phyloP scores from a whole-genome alignment of 1,140 invertebrate species.

The Trichonephila clavipes region DNA sequence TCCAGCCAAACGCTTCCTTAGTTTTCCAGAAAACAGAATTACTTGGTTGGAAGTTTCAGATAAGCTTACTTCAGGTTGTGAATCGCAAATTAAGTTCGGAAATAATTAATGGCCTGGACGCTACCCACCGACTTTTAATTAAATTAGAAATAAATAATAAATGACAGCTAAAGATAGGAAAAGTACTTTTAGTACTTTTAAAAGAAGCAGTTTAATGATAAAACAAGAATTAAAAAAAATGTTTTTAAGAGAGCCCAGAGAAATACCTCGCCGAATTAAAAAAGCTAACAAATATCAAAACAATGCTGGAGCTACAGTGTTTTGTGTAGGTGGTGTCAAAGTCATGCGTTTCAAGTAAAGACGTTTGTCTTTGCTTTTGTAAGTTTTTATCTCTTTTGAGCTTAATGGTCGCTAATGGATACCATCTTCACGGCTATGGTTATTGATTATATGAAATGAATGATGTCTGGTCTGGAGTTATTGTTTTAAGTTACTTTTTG shows the following conservation, averaged over 20 bases:
- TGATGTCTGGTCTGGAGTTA: neutral
- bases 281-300: neutral
- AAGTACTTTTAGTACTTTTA: constrained; percentile 21
- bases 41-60: too few relatives aligned
- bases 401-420: constrained; percentile 21
- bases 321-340: neutral
- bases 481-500: neutral
- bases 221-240: neutral
- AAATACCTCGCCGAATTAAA: neutral
- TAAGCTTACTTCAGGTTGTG: too few relatives aligned
- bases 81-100: constrained; percentile 47
- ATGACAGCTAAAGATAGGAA: constrained; percentile 58
- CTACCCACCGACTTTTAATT: constrained; percentile 38
- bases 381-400: constrained; percentile 18
- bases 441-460: constrained; percentile 9
- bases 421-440: neutral
- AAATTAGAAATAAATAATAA: constrained; percentile 61
- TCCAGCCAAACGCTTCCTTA: too few relatives aligned
- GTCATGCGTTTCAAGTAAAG: neutral
- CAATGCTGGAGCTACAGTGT: neutral
- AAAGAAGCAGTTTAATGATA: neutral
- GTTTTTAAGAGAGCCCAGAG: neutral
- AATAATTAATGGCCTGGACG: constrained; percentile 50
- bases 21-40: too few relatives aligned
- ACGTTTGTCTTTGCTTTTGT: neutral